Evolutionary conservation across 1,140 invertebrate genomes (phyloP).

Genomic region (Hyposmocoma kahamanoa): DNA sequence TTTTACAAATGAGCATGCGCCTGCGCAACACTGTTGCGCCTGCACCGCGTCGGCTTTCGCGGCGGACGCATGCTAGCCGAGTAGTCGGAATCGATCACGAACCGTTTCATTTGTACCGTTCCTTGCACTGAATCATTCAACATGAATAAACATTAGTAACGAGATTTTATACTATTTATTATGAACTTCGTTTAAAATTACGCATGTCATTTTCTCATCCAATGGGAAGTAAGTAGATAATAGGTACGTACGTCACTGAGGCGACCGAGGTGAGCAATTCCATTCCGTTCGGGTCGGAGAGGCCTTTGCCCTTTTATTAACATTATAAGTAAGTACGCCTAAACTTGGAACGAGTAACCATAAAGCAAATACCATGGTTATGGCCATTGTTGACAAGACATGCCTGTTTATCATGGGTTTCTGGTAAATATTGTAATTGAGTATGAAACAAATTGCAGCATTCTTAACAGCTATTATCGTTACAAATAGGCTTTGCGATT

Average conservation of each 20-base stretch:
- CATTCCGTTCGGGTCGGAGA: too few relatives aligned
- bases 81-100: constrained; percentile 37
- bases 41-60: constrained; percentile 39
- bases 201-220: background rate
- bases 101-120: constrained; percentile 35
- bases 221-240: too few relatives aligned
- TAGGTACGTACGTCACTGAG: too few relatives aligned
- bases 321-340: too few relatives aligned
- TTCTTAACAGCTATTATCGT: constrained; percentile 25
- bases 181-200: background rate
- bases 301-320: too few relatives aligned
- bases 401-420: too few relatives aligned
- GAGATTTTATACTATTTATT: constrained; percentile 1
- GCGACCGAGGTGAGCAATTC: too few relatives aligned
- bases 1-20: constrained; percentile 41
- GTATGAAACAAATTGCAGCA: background rate
- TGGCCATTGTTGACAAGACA: too few relatives aligned
- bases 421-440: too few relatives aligned
- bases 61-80: constrained; percentile 26
- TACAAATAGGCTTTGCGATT: constrained; percentile 43
- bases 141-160: constrained; percentile 14
- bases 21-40: constrained; percentile 2
- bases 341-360: too few relatives aligned
- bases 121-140: constrained; percentile 26
- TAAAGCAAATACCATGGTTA: too few relatives aligned